Evolutionary conservation across 2,888 invertebrate species (phyloP).

Genomic region (Parapristionchus giblindavisi): DNA sequence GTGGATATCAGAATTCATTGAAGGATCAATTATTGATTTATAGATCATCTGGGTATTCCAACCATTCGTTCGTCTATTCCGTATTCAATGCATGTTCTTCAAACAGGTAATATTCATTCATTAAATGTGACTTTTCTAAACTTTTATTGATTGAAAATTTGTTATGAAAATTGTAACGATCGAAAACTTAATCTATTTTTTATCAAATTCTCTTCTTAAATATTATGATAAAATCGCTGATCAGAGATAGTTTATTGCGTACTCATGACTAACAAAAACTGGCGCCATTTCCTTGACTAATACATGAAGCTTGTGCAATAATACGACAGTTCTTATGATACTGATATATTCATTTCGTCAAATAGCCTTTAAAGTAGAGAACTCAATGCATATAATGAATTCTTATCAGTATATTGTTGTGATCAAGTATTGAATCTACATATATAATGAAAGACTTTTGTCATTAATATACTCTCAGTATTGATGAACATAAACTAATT

Average conservation of each 20-base stretch:
- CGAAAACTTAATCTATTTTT: too few relatives aligned
- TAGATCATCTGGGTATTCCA: slow-evolving; percentile 34
- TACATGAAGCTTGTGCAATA: too few relatives aligned
- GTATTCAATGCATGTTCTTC: slow-evolving; percentile 17
- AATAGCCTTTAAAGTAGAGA: too few relatives aligned
- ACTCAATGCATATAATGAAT: not conserved
- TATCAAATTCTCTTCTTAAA: too few relatives aligned
- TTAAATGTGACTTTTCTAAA: not conserved
- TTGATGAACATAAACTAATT: not conserved
- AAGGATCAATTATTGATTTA: not conserved
- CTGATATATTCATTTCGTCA: too few relatives aligned
- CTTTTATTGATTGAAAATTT: not conserved
- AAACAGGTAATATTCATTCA: slow-evolving; percentile 1
- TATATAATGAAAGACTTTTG: not conserved
- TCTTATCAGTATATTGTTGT: not conserved
- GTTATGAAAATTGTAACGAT: too few relatives aligned
- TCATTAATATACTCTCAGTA: not conserved
- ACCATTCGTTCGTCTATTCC: slow-evolving; percentile 28
- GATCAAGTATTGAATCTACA: not conserved
- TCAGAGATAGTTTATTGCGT: too few relatives aligned
- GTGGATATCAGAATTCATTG: not conserved
- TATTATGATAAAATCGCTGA: too few relatives aligned
- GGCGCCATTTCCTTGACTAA: too few relatives aligned
- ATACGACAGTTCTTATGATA: too few relatives aligned
- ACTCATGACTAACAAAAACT: too few relatives aligned